Percentiles rank a stretch among this genome's conserved stretches.
Conservation (phyloP, 2,888 invertebrate genomes). For the Melinopterus prodromus region DNA sequence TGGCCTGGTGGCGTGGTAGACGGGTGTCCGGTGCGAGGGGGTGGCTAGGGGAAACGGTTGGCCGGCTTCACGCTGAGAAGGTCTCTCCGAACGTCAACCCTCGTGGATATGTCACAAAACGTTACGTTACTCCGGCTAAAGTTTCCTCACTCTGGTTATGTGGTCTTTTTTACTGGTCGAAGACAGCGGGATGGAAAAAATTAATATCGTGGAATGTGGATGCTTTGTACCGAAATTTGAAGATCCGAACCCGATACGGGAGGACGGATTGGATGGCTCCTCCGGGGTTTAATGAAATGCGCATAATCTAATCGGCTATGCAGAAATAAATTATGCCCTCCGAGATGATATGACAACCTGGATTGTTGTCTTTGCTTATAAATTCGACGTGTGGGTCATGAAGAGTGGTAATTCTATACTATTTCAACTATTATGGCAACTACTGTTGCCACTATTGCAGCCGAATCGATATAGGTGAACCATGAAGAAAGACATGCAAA, state of each 20-base stretch:
- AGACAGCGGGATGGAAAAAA: not conserved
- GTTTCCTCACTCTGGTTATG: not conserved
- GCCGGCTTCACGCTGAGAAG: conserved; percentile 36
- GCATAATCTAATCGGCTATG: not conserved
- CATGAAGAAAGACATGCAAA: too few relatives aligned
- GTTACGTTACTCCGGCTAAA: not conserved
- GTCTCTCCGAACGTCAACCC: conserved; percentile 28
- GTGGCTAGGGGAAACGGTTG: conserved; percentile 26
- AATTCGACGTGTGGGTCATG: not conserved
- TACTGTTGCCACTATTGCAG: too few relatives aligned
- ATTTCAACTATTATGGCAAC: too few relatives aligned
- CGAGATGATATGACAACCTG: not conserved
- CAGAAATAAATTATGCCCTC: not conserved
- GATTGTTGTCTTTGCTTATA: not conserved
- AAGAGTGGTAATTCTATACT: too few relatives aligned
- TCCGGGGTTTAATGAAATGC: not conserved
- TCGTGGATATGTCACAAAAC: not conserved
- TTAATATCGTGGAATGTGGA: conserved; percentile 4
- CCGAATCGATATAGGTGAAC: too few relatives aligned
- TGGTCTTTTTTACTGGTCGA: not conserved
- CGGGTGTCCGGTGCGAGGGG: not conserved
- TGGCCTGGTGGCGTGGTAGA: conserved; percentile 30
- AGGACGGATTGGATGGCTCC: not conserved
- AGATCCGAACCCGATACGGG: not conserved
- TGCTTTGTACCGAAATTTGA: not conserved